phyloP scores from a whole-genome alignment of 2,888 invertebrate genomes.

The Aphodius sticticus region DNA sequence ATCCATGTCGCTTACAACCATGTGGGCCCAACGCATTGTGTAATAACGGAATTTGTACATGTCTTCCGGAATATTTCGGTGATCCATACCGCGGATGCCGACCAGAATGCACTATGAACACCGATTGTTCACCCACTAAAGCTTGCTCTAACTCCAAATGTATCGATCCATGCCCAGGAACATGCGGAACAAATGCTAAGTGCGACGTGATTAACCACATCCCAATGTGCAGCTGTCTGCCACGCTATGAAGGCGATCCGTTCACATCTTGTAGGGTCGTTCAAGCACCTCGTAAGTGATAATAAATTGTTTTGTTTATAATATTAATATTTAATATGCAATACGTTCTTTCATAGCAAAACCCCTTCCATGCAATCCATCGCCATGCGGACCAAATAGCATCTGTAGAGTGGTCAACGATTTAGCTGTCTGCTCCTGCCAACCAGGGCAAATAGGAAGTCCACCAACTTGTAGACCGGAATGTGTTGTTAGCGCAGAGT shows the following conservation, averaged over 20 bases:
- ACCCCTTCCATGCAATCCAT: conserved; percentile 73
- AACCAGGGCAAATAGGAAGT: conserved; percentile 74
- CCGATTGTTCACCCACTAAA: conserved; percentile 78
- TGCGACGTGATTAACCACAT: conserved; percentile 85
- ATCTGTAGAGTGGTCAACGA: conserved; percentile 66
- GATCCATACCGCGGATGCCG: conserved; percentile 78
- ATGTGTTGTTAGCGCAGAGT: conserved; percentile 82
- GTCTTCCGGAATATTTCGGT: conserved; percentile 75
- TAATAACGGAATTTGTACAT: conserved; percentile 74
- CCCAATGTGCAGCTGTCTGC: conserved; percentile 80
- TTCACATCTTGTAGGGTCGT: conserved; percentile 65
- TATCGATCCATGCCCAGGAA: conserved; percentile 79
- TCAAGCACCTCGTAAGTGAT: conserved; percentile 1
- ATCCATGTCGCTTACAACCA: conserved; percentile 78
- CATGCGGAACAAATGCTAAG: conserved; percentile 80
- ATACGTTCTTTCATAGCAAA: conserved; percentile 50
- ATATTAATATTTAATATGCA: conserved; percentile 17
- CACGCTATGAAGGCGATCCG: conserved; percentile 80
- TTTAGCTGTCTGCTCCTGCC: conserved; percentile 73
- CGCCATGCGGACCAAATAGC: conserved; percentile 76
- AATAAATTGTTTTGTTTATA: conserved; percentile 26
- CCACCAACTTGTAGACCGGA: conserved; percentile 82
- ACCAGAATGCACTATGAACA: conserved; percentile 82
- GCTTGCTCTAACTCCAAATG: conserved; percentile 82
- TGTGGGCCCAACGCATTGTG: conserved; percentile 83